Evolutionary conservation across 2,113 vertebrate species (phyloP), one percentile per base, ranked within the genome.

Genomic region (Poeciliopsis turrubarensis): DNA sequence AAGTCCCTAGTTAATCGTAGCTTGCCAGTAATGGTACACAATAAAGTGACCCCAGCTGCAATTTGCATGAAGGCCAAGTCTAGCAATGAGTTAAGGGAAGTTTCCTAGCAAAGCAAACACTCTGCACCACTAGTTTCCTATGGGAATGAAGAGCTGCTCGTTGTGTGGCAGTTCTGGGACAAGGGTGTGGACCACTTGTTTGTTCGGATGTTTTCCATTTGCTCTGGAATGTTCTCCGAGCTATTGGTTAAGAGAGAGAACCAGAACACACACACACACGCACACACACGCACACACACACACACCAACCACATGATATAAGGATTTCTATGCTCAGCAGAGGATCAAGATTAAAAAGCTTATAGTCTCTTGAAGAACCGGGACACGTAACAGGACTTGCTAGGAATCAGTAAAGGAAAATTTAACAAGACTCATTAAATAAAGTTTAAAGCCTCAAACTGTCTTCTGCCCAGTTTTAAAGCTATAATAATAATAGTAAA

Each of bases 151-250:
- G 67, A 75, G 54, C 57, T 31, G 74, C 66, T 88, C 77, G 74
- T 32, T 69, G 65, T 70, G 75, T 66, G 78, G 68, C 70, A 81
- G 85, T 73, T 87, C 78, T 81, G 39, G 32, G 70, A 64, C 57
- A 72, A 89, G 90, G 80, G 86, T 70, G 89, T 82, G 80, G 73
- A 65, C 75, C 77, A 30, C 66, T 78, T 89, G 88, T 82, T 87
- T 86, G 70, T 80, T 85, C 39, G 77, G 81, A 90, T 91, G 92
- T 90, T 92, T 91, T 89, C 79, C 73, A 91, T 90, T 92, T 92
- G 66, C 80, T 79, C 37, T 70, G 90, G 91, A 94, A 93, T 93
- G 91, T 83, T 80, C 65, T 76, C 70, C 39, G 68, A 81, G 84
- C 78, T 66, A 71, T 78, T 82, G 30, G 79, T 84, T 85, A 71